Conservation (phyloP, 2,888 invertebrate species). For the Cheilosia vernalis region DNA sequence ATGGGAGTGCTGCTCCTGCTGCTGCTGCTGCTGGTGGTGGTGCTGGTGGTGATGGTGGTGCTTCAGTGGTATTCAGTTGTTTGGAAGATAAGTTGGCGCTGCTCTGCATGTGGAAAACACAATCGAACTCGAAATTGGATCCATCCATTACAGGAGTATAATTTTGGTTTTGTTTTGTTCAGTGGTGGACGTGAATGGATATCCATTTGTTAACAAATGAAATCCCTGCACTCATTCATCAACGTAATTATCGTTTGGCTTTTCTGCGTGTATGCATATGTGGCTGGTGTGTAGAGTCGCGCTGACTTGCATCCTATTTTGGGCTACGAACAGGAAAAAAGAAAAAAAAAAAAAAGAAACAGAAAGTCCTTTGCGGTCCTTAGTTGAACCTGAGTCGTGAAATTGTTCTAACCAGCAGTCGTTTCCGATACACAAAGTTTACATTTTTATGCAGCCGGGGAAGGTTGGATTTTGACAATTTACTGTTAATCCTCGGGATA, state of each 20-base stretch:
- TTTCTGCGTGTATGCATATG: neutral
- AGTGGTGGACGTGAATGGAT: conserved; percentile 11
- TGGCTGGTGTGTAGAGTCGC: neutral
- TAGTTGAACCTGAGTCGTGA: too few relatives aligned
- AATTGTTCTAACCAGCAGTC: neutral
- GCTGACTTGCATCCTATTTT: too few relatives aligned
- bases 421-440: too few relatives aligned
- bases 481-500: too few relatives aligned
- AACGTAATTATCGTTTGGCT: conserved; percentile 23
- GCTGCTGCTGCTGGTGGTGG: neutral
- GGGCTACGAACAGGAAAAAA: too few relatives aligned
- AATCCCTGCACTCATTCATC: conserved; percentile 46
- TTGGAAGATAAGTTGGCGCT: conserved; percentile 22
- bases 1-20: conserved; percentile 20
- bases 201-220: conserved; percentile 30
- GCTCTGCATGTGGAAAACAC: conserved; percentile 20
- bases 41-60: neutral
- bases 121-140: conserved; percentile 50
- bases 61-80: neutral
- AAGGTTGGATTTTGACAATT: too few relatives aligned
- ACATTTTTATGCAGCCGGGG: too few relatives aligned
- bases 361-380: too few relatives aligned
- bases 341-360: too few relatives aligned
- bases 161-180: neutral
- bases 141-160: conserved; percentile 26